Conservation (phyloP, 2,888 invertebrate species). For the Andrena camellia region DNA sequence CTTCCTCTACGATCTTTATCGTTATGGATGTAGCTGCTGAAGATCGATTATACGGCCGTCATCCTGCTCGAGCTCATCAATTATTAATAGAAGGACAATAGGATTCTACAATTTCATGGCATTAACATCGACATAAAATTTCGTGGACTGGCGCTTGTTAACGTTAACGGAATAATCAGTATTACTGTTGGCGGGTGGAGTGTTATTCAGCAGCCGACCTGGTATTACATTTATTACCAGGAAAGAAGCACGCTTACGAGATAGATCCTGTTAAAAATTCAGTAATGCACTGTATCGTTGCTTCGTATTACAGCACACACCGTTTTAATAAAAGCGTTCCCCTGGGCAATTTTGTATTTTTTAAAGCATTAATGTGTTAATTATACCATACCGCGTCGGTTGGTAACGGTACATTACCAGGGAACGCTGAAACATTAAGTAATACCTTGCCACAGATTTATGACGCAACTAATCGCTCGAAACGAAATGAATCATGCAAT, state of each 20-base stretch:
- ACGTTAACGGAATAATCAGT: conserved; percentile 40
- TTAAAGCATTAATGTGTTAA: conserved; percentile 34
- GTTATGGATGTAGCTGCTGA: too few species aligned
- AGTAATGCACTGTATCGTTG: conserved; percentile 30
- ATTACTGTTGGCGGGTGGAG: conserved; percentile 17
- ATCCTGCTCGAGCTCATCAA: too few species aligned
- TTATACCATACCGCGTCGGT: conserved; percentile 29
- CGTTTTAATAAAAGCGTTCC: conserved; percentile 57
- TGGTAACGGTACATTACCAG: conserved; percentile 29
- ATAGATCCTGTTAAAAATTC: conserved; percentile 57
- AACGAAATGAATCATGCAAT: conserved; percentile 9
- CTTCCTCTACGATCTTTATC: too few species aligned
- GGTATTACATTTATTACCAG: conserved; percentile 61
- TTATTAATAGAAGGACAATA: too few species aligned
- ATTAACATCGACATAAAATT: conserved; percentile 19
- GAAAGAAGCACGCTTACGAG: conserved; percentile 51
- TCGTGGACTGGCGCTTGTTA: conserved; percentile 15
- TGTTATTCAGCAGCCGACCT: conserved; percentile 27
- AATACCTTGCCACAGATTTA: conserved; percentile 14
- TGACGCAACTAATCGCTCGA: conserved; percentile 10
- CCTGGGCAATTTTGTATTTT: conserved; percentile 38
- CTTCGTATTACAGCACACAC: conserved; percentile 39
- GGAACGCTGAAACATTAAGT: conserved; percentile 2
- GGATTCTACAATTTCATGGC: background rate
- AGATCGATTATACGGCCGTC: too few species aligned